Evolutionary conservation across 2,113 vertebrate genomes (phyloP), one percentile per base, ranked within the genome.

Genomic region (Cyanoramphus novaezelandiae): DNA sequence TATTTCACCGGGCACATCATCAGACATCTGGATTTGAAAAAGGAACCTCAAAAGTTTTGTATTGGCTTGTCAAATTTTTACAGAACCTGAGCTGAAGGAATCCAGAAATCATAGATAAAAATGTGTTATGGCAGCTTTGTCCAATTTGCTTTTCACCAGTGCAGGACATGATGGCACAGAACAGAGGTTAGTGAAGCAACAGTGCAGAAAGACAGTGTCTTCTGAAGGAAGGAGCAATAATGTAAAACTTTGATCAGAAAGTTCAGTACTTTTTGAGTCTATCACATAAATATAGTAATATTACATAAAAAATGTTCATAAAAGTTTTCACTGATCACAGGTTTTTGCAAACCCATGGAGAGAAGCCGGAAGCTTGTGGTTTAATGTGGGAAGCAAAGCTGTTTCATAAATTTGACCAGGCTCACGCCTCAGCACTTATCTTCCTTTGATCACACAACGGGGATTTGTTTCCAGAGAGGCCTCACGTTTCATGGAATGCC

Each of bases 381-480:
- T 88, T 63, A 70, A 41, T 72, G 46, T 74, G 59, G 79, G 75
- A 87, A 91, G 78, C 37, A 80, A 90, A 81, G 64, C 55, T 83
- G 70, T 70, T 82, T 43, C 46, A 83, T 86, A 50, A 80, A 63
- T 83, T 81, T 74, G 53, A 82, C 68, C 60, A 70, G 39, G 39
- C 71, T 92, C 55, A 64, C 43, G 39, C 71, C 63, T 91, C 77
- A 39, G 53, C 60, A 33, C 78, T 92, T 87, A 74, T 59, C 82
- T 81, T 70, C 29, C 39, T 92, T 92, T 95, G 70, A 96, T 93
- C 84, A 86, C 70, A 23, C 29, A 90, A 43, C 5, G 1, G 71
- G 81, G 46, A 82, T 88, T 90, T 85, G 43, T 90, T 96, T 88
- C 60, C 88, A 95, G 60, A 53, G 85, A 60, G 82, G 68, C 53